Evolutionary conservation across 2,888 invertebrate species (phyloP).

Genomic region (Troides helena): DNA sequence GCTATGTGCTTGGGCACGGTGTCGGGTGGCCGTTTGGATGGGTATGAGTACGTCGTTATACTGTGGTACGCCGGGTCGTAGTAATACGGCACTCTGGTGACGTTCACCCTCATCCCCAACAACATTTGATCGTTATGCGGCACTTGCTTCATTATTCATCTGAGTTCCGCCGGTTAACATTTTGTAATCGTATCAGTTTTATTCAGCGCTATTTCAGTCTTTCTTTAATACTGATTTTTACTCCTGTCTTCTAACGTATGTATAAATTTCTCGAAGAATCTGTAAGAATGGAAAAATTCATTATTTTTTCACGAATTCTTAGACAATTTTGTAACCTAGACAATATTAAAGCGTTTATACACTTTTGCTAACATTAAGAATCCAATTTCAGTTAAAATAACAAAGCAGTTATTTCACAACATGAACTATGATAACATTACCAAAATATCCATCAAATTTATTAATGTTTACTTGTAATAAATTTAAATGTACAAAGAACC

Average conservation of each 20-base stretch:
- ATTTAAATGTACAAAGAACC: no score
- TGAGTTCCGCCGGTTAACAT: constrained; percentile 24
- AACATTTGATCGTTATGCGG: constrained; percentile 33
- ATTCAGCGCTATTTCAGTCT: not conserved
- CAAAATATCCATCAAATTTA: no score
- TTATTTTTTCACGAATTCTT: no score
- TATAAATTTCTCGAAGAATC: not conserved
- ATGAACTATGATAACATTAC: no score
- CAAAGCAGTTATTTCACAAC: no score
- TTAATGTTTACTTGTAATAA: no score
- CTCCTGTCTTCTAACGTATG: not conserved
- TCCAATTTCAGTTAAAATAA: no score
- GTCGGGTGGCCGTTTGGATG: constrained; percentile 58
- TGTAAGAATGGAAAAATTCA: constrained; percentile 20
- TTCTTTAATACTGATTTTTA: not conserved
- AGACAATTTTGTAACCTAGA: no score
- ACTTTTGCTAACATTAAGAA: no score
- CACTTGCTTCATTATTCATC: constrained; percentile 38
- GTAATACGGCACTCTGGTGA: constrained; percentile 42
- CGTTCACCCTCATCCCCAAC: constrained; percentile 43
- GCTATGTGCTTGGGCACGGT: constrained; percentile 25
- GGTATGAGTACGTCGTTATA: constrained; percentile 45
- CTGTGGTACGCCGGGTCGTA: constrained; percentile 38
- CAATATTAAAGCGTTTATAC: no score
- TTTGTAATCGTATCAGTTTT: not conserved